phyloP scores from a whole-genome alignment of 2,113 vertebrate genomes.

The Heteronetta atricapilla region DNA sequence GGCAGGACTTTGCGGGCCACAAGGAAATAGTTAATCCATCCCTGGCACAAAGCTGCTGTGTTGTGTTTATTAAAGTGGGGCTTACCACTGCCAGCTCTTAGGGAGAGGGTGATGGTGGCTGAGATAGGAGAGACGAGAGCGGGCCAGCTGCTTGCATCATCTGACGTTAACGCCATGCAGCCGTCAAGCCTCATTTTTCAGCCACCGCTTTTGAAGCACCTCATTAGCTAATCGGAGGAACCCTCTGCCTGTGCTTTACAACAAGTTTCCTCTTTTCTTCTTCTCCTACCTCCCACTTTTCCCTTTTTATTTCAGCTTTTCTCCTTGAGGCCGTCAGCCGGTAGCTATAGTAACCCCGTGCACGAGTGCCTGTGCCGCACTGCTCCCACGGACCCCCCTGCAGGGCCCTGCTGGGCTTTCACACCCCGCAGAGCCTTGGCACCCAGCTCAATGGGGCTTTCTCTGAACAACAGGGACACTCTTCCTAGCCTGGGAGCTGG shows the following conservation, averaged over 20 bases:
- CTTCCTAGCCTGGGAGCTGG: not conserved
- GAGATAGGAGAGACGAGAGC: not conserved
- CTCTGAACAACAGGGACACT: not conserved
- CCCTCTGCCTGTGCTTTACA: not conserved
- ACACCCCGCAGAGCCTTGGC: not conserved
- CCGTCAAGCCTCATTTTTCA: conserved; percentile 23
- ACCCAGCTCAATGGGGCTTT: not conserved
- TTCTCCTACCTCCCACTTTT: not conserved
- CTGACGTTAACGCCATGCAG: not conserved
- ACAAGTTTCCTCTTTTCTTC: not conserved
- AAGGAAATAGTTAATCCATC: conserved; percentile 36
- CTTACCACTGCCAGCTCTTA: not conserved
- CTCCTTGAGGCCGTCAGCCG: conserved; percentile 3
- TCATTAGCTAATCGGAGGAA: conserved; percentile 33
- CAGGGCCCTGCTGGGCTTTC: not conserved
- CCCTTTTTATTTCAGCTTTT: not conserved
- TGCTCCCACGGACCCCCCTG: not conserved
- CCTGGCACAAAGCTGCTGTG: conserved; percentile 4
- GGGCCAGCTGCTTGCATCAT: conserved; percentile 28
- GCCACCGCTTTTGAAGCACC: conserved; percentile 13
- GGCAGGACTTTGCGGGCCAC: not conserved
- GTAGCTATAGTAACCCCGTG: conserved; percentile 59
- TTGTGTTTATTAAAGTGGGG: not conserved
- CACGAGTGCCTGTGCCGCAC: not conserved
- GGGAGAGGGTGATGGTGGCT: not conserved